Conservation (phyloP, 2,888 invertebrate species). For the Drosophila helvetica region DNA sequence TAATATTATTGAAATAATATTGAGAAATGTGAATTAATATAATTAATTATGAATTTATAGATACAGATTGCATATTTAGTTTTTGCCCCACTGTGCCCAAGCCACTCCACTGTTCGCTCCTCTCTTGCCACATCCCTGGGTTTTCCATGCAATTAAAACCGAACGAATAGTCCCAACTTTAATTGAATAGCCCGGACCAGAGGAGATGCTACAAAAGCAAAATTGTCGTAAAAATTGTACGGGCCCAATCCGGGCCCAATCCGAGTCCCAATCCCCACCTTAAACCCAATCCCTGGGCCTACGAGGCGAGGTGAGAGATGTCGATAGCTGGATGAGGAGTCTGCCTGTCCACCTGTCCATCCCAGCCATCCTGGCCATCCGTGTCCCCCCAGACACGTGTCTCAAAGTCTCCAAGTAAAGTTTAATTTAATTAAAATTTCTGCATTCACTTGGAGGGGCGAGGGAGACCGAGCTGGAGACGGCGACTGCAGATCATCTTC, state of each 20-base stretch:
- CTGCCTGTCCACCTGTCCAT: conserved; percentile 1
- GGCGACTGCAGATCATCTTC: conserved; percentile 69
- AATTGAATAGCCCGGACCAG: conserved; percentile 73
- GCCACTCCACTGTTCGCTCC: no score
- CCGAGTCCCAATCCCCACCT: conserved; percentile 2
- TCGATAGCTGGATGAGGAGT: conserved; percentile 15
- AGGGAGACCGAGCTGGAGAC: conserved; percentile 14
- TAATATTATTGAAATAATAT: no score
- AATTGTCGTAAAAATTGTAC: conserved; percentile 64
- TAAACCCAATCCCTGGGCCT: conserved; percentile 4
- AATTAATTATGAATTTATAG: no score
- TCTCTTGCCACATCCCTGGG: conserved; percentile 26
- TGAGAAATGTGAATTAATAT: no score
- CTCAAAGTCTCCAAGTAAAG: conserved; percentile 65
- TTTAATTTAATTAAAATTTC: conserved; percentile 79
- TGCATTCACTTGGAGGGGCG: conserved; percentile 46
- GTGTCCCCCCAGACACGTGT: conserved; percentile 64
- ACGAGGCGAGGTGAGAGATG: conserved; percentile 2
- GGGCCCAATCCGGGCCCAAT: conserved; percentile 2
- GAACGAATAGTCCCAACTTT: conserved; percentile 50
- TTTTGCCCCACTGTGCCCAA: no score
- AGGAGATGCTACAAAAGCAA: conserved; percentile 3
- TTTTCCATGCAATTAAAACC: conserved; percentile 72
- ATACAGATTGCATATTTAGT: no score
- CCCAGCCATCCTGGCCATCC: background rate